Conservation (phyloP, 2,888 invertebrate genomes). For the Allacma fusca region DNA sequence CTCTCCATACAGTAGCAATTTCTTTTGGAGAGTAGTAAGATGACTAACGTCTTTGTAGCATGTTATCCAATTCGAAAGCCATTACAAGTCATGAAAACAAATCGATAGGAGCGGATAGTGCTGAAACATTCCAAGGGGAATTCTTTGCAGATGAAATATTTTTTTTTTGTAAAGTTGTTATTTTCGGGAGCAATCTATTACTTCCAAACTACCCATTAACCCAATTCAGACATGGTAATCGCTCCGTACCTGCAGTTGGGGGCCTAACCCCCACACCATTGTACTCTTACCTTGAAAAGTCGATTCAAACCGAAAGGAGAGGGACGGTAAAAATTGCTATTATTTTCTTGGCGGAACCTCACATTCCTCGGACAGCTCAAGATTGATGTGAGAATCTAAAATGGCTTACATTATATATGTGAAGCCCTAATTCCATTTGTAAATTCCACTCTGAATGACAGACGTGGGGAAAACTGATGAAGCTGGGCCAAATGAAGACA, state of each 20-base stretch:
- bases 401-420: conserved; percentile 8
- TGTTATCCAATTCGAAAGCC: too few species aligned
- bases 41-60: too few species aligned
- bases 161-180: background rate
- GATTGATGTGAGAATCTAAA: conserved; percentile 19
- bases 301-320: background rate
- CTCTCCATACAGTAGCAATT: too few species aligned
- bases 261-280: too few species aligned
- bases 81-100: too few species aligned
- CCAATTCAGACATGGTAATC: conserved; percentile 5
- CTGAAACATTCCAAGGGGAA: background rate
- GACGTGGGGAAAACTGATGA: background rate
- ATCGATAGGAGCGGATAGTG: too few species aligned
- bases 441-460: conserved; percentile 22
- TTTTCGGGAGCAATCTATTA: conserved; percentile 5
- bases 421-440: background rate
- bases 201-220: background rate
- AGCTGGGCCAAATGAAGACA: conserved; percentile 8
- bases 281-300: background rate
- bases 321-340: conserved; percentile 1
- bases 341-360: conserved; percentile 12
- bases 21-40: too few species aligned
- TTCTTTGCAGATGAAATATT: background rate
- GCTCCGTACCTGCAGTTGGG: background rate
- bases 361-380: background rate